Evolutionary conservation across 2,797 vertebrate species (phyloP), one percentile per base, ranked within the genome.

Genomic region (Denticeps clupeoides): DNA sequence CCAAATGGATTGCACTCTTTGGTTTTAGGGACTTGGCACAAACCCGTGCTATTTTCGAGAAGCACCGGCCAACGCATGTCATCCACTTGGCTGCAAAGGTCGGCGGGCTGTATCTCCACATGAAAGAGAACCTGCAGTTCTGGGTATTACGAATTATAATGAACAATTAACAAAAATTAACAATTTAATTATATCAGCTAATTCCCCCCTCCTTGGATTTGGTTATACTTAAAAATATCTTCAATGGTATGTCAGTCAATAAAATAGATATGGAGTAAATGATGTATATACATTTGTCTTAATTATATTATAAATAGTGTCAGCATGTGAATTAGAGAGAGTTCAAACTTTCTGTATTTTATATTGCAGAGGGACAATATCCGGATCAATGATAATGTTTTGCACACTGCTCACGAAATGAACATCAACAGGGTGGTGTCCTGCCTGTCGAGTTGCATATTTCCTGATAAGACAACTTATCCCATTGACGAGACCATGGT

Each of bases 31-130:
- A 70, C 2, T 54, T 63, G 1, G 65, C 62, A 0, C 81, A 87
- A 63, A 95, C 93, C 0, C 62, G 45, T 48, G 84, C 85, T 0
- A 68, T 82, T 33, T 97, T 96, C 29, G 56, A 85, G 63, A 85
- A 80, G 27, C 74, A 89, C 60, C 77, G 21, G 16, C 93, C 93
- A 37, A 93, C 89, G 1, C 90, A 95, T 0, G 81, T 97, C 51
- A 86, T 97, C 67, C 93, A 97, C 61, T 70, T 97, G 63, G 93
- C 93, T 0, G 93, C 93, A 3, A 89, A 90, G 88, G 93, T 97
- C 0, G 93, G 93, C 0, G 91, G 93, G 0, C 87, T 97, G 26
- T 97, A 90, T 74, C 81, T 78, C 52, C 93, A 97, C 65, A 83
- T 97, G 78, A 88, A 80, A 49, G 71, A 76, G 69, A 97, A 96